Evolutionary conservation across 2,113 vertebrate species (phyloP).

Genomic region (Pomatorhinus ruficollis): DNA sequence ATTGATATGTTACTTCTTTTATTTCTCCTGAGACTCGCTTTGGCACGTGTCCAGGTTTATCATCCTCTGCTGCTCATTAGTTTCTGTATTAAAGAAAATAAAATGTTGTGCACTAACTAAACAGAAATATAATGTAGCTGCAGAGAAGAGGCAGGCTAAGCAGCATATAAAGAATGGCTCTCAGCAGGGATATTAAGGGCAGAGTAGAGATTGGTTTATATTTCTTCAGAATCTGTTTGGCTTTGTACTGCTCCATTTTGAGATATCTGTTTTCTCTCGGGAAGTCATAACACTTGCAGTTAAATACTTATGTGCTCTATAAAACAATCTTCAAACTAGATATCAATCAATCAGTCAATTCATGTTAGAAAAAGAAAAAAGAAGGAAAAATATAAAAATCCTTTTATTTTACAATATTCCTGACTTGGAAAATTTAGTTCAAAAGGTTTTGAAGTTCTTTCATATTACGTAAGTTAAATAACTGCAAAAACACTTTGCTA

Average conservation of each 20-base stretch:
- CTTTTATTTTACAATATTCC: neutral
- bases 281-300: conserved; percentile 38
- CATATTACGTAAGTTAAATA: neutral
- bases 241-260: neutral
- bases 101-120: conserved; percentile 1
- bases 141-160: neutral
- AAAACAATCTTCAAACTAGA: conserved; percentile 34
- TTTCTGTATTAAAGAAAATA: neutral
- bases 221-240: conserved; percentile 40
- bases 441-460: neutral
- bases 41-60: neutral
- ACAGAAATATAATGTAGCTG: neutral
- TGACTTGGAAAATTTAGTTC: neutral
- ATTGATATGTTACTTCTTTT: neutral
- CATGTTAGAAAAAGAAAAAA: neutral
- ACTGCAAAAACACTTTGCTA: neutral
- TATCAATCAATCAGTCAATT: neutral
- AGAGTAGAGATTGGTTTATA: conserved; percentile 36
- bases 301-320: conserved; percentile 13
- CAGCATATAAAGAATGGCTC: conserved; percentile 5
- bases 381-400: neutral
- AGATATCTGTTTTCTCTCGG: conserved; percentile 38
- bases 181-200: conserved; percentile 16
- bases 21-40: neutral
- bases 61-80: neutral